Conservation (phyloP, 2,113 vertebrate genomes). For the Arenaria interpres region DNA sequence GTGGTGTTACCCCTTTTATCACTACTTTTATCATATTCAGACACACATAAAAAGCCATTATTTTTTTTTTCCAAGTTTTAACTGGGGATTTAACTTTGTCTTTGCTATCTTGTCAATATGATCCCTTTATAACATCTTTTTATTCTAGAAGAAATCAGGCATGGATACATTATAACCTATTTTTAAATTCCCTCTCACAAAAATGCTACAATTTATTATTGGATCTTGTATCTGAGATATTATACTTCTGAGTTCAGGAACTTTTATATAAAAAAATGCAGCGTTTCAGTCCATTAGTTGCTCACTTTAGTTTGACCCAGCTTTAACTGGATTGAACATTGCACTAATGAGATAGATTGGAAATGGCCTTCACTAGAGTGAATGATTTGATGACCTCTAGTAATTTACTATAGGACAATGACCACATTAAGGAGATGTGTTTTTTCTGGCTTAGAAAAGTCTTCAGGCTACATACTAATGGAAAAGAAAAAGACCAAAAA, state of each 20-base stretch:
- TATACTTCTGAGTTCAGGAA: constrained; percentile 1
- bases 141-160: neutral
- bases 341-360: constrained; percentile 56
- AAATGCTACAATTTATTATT: constrained; percentile 2
- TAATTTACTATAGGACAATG: constrained; percentile 61
- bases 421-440: constrained; percentile 31
- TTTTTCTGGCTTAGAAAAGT: constrained; percentile 45
- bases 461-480: constrained; percentile 10
- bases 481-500: neutral
- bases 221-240: neutral
- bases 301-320: constrained; percentile 42
- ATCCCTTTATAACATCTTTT: neutral
- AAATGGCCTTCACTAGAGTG: constrained; percentile 61
- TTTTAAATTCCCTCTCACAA: neutral
- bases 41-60: neutral
- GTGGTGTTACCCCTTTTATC: neutral
- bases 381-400: constrained; percentile 50
- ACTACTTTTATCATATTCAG: neutral
- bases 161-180: neutral
- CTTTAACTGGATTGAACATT: constrained; percentile 56
- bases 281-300: constrained; percentile 62
- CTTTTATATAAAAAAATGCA: neutral
- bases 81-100: neutral
- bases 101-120: neutral
- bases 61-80: neutral